phyloP scores from a whole-genome alignment of 2,888 invertebrate genomes.

The Ditula angustiorana region DNA sequence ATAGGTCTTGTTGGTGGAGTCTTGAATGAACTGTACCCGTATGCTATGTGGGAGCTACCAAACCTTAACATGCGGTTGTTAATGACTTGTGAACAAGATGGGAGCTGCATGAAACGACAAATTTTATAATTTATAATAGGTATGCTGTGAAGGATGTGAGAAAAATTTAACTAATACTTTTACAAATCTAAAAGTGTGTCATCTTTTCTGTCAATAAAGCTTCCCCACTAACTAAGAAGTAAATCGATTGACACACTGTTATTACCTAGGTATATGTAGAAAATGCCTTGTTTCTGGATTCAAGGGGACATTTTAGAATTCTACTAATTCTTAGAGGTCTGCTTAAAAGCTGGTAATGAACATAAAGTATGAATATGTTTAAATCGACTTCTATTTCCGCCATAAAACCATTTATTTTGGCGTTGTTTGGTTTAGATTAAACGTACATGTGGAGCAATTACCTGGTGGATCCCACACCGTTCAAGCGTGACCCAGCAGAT shows the following conservation, averaged over 20 bases:
- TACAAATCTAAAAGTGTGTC: too few relatives aligned
- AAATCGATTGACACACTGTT: too few relatives aligned
- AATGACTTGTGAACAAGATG: constrained; percentile 23
- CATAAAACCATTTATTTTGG: not conserved
- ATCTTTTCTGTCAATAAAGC: too few relatives aligned
- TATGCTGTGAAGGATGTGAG: not conserved
- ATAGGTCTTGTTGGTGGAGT: constrained; percentile 55
- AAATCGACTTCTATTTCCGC: not conserved
- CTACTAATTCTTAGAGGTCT: too few relatives aligned
- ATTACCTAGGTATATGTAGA: too few relatives aligned
- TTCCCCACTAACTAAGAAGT: too few relatives aligned
- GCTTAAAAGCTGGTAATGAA: too few relatives aligned
- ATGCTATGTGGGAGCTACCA: constrained; percentile 58
- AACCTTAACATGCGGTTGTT: constrained; percentile 52
- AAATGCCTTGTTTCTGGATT: too few relatives aligned
- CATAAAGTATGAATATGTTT: not conserved
- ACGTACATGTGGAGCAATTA: constrained; percentile 35
- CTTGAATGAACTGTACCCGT: constrained; percentile 55
- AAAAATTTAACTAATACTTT: too few relatives aligned
- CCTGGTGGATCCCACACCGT: constrained; percentile 60
- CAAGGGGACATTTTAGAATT: too few relatives aligned
- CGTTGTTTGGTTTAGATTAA: constrained; percentile 9
- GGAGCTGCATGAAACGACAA: constrained; percentile 31
- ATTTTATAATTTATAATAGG: not conserved
- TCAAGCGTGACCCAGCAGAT: constrained; percentile 74